A percentile compares a stretch with the other conserved stretches of the same genome.
Conservation (phyloP, 1,140 invertebrate genomes). For the Pseudobourletiella spinata region DNA sequence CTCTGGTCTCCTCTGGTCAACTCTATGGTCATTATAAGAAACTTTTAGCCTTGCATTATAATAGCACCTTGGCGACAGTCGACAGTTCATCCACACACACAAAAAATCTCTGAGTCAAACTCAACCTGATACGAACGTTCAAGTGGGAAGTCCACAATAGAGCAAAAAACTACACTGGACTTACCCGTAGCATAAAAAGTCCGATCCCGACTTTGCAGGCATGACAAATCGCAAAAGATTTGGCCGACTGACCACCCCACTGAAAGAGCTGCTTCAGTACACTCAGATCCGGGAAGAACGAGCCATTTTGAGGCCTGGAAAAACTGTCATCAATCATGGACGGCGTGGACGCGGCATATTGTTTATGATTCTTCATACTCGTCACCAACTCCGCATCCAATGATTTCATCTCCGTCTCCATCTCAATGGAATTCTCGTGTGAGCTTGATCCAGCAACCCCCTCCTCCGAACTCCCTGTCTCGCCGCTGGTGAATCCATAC, state of each 20-base stretch:
- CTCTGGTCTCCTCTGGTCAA: too few species aligned
- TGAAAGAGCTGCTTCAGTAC: conserved; percentile 30
- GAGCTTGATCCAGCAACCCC: not conserved
- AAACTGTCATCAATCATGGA: not conserved
- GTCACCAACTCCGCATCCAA: not conserved
- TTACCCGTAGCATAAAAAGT: conserved; percentile 30
- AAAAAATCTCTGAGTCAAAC: too few species aligned
- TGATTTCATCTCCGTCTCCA: not conserved
- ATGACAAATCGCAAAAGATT: conserved; percentile 26
- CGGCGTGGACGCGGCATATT: not conserved
- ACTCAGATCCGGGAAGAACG: conserved; percentile 30
- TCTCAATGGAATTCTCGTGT: not conserved
- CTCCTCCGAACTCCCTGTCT: not conserved
- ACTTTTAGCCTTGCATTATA: too few species aligned
- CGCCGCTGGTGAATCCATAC: not conserved
- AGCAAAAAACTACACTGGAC: not conserved
- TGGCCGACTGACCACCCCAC: conserved; percentile 20
- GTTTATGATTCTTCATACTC: conserved; percentile 1
- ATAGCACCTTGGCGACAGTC: too few species aligned
- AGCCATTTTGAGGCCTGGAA: not conserved
- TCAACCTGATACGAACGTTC: too few species aligned
- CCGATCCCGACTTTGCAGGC: conserved; percentile 34
- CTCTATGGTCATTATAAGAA: too few species aligned
- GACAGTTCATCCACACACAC: too few species aligned
- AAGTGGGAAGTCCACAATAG: not conserved